Base-by-base conservation (phyloP, 35 echinoderm and acorn worm species). In the Chiridota heheva region DNA sequence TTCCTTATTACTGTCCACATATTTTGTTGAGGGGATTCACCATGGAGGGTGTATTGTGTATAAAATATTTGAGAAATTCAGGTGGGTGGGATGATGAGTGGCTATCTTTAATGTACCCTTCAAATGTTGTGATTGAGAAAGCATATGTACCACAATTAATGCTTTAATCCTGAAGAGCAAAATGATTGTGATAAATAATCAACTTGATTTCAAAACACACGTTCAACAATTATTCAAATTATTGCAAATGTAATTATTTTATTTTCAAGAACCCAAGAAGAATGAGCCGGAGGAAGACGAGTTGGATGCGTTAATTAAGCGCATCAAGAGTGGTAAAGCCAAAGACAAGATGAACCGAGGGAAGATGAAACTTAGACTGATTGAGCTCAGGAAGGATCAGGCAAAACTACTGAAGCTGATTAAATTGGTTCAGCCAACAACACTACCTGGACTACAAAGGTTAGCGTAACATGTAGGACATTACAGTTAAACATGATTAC, bases 381-480 rank as follows among this genome's bases (percentile, higher is more conserved):
- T 97, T 43, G 89, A 91, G 39, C 78, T 97, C 7, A 76, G 81
- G 41, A 97, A 97, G 36, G 89, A 97, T 26, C 84, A 97, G 63
- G 58, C 73, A 48, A 86, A 68, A 73, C 72, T 97, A 31, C 41
- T 69, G 33, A 78, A 76, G 39, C 67, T 91, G 30, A 83, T 97
- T 24, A 77, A 91, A 20, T 56, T 97, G 13, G 88, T 89, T 20
- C 82, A 75, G 39, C 94, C 94, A 25, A 59, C 94, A 8, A 41
- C 38, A 25, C 71, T 92, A 58, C 90, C 90, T 55, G 58, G 35
- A 64, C 29, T 81, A 45, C 41, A 31, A 20, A 0, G 28, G 60
- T 62, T 37, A 28, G 36, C 30, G 1, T 7, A 62, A 18, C 46
- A 45, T 15, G 6, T 20, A 47, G 0, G 4, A 47, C 7, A 29